Conservation (phyloP, 2,888 invertebrate genomes). For the Dicranocentrus wangi region DNA sequence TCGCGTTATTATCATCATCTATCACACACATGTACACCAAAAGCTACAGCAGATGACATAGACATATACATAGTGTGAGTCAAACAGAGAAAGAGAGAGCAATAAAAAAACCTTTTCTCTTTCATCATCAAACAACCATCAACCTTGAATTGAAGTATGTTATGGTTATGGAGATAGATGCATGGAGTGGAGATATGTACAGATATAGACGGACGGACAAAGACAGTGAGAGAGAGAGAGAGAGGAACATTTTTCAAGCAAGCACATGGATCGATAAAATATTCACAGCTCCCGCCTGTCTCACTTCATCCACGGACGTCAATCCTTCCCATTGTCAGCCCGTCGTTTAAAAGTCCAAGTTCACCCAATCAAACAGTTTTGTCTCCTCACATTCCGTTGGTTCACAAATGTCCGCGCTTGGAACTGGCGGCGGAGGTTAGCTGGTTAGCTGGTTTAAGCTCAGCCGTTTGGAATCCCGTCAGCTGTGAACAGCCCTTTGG, state of each 20-base stretch:
- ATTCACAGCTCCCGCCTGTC: constrained; percentile 51
- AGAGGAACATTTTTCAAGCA: constrained; percentile 21
- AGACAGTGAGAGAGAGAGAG: no score
- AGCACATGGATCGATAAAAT: constrained; percentile 58
- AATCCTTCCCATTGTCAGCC: background rate
- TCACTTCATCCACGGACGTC: constrained; percentile 37
- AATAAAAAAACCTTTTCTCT: no score
- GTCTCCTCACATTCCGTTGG: background rate
- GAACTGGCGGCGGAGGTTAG: background rate
- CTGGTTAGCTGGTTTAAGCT: background rate
- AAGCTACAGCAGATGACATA: no score
- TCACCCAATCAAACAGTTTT: constrained; percentile 16
- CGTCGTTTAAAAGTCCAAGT: background rate
- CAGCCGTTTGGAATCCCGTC: background rate
- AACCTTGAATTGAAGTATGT: no score
- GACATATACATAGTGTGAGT: no score
- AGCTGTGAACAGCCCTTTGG: background rate
- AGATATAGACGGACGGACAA: no score
- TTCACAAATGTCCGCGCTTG: background rate
- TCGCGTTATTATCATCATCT: no score
- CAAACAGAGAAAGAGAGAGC: no score
- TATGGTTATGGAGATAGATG: no score
- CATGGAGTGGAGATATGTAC: no score
- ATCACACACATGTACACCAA: no score
- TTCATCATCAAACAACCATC: no score